Percentiles rank a stretch among this genome's conserved stretches.
Conservation (phyloP, 1,140 invertebrate genomes). For the Chironomus tepperi region DNA sequence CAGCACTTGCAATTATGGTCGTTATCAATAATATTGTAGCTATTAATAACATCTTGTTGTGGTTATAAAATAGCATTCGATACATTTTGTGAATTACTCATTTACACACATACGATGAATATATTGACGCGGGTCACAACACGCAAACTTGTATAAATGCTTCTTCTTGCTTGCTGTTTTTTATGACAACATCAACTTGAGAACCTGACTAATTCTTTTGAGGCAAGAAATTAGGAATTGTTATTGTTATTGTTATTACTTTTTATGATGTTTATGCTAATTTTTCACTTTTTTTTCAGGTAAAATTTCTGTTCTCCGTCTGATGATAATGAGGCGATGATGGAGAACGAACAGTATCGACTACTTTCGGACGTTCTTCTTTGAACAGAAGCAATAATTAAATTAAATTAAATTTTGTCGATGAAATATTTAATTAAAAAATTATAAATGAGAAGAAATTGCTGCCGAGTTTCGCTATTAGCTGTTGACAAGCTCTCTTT, state of each 20-base stretch:
- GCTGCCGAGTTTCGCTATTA: not conserved
- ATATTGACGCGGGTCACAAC: not conserved
- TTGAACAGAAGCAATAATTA: not conserved
- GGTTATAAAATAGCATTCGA: constrained; percentile 22
- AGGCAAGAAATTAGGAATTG: not conserved
- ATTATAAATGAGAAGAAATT: not conserved
- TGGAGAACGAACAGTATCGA: not conserved
- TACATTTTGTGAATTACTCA: constrained; percentile 9
- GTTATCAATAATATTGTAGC: not conserved
- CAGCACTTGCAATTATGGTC: not conserved
- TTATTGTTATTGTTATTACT: constrained; percentile 11
- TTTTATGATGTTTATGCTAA: constrained; percentile 23
- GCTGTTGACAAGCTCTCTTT: not conserved
- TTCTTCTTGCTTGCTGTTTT: not conserved
- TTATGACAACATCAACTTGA: not conserved
- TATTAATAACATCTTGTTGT: constrained; percentile 22
- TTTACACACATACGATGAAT: not conserved
- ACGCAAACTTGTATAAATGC: not conserved
- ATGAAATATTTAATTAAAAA: not conserved
- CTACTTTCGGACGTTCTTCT: not conserved
- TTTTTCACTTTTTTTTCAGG: not conserved
- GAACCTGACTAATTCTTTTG: constrained; percentile 11
- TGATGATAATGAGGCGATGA: not conserved
- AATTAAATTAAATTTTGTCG: constrained; percentile 6
- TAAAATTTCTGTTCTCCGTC: not conserved